phyloP scores from a whole-genome alignment of 2,113 vertebrate species.

The Orcinus orca region DNA sequence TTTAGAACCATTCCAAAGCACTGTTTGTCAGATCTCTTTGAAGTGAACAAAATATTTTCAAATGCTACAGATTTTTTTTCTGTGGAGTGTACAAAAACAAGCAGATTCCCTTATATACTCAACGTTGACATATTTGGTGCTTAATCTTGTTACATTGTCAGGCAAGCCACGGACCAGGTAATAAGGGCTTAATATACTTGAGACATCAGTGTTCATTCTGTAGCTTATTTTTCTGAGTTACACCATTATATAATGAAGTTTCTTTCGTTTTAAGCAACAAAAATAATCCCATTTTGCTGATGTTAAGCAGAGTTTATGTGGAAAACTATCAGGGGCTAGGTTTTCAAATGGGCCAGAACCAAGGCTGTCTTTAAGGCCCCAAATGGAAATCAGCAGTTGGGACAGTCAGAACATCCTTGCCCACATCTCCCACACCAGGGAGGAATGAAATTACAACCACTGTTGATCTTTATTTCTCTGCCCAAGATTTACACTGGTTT shows the following conservation, averaged over 20 bases:
- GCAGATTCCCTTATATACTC: not conserved
- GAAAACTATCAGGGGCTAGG: not conserved
- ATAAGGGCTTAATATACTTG: not conserved
- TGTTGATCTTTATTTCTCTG: not conserved
- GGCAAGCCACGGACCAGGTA: not conserved
- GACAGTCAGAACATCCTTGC: not conserved
- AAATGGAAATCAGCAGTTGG: not conserved
- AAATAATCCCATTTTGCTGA: slow-evolving; percentile 28
- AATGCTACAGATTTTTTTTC: slow-evolving; percentile 16
- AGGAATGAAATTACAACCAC: not conserved
- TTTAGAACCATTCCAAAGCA: slow-evolving; percentile 55
- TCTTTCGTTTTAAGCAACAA: slow-evolving; percentile 37
- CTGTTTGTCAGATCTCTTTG: slow-evolving; percentile 52
- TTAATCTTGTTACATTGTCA: slow-evolving; percentile 42
- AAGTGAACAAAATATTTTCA: slow-evolving; percentile 47
- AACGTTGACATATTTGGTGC: not conserved
- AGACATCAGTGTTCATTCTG: not conserved
- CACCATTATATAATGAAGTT: not conserved
- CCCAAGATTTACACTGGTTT: not conserved
- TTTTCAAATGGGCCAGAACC: not conserved
- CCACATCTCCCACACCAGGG: not conserved
- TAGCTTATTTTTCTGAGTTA: not conserved
- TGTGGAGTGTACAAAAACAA: not conserved
- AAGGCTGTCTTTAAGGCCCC: not conserved
- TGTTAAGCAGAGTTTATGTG: not conserved